Percentiles rank a stretch among this genome's conserved stretches.
Evolutionary conservation across 1,140 invertebrate genomes (phyloP).

Genomic region (Nasonia vitripennis): DNA sequence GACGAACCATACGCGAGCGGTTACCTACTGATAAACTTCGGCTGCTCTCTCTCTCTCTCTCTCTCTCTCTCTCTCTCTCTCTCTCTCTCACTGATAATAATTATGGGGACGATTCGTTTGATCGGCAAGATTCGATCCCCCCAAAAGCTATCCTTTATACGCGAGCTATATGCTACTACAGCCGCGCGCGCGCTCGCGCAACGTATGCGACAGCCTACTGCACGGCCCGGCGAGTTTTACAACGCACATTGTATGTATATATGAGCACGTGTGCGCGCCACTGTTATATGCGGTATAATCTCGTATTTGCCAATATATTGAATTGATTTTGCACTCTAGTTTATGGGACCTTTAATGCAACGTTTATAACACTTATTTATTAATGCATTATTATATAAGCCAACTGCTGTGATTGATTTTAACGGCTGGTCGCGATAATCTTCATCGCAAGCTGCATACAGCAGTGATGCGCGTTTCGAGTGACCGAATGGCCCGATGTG

Average conservation of each 20-base stretch:
- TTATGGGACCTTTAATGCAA: not conserved
- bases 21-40: slow-evolving; percentile 68
- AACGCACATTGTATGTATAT: not conserved
- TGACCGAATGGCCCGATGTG: not conserved
- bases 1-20: slow-evolving; percentile 66
- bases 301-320: not conserved
- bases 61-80: no score
- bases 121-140: slow-evolving; percentile 44
- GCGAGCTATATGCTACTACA: not conserved
- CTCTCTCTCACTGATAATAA: slow-evolving; percentile 29
- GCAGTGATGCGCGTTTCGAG: not conserved
- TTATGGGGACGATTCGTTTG: slow-evolving; percentile 49
- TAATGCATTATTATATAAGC: not conserved
- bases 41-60: slow-evolving; percentile 36
- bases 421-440: not conserved
- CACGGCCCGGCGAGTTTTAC: not conserved
- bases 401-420: not conserved
- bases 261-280: not conserved
- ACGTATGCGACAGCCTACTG: not conserved
- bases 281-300: not conserved
- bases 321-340: not conserved
- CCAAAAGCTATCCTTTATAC: slow-evolving; percentile 34
- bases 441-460: not conserved
- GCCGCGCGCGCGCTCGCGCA: not conserved
- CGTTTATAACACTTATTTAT: not conserved